Evolutionary conservation across 2,888 invertebrate species (phyloP), one percentile per base, ranked within the genome.

Genomic region (Elegia similella): DNA sequence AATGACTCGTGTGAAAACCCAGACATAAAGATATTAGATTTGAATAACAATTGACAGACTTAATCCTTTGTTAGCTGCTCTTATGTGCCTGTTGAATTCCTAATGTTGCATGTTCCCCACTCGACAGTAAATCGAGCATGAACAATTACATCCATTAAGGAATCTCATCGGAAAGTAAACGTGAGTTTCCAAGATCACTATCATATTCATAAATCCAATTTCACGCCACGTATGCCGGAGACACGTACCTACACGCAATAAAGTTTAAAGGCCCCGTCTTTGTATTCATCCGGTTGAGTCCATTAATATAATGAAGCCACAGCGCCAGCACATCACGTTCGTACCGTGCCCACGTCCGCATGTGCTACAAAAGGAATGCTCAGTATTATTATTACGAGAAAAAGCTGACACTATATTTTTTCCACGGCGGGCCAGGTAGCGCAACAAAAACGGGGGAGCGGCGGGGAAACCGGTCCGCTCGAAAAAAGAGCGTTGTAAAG

Each of bases 271-370:
- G 78, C 81, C 77, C 75, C 80, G 76, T 82, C 84, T 88, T 88
- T 85, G 86, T 87, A 88, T 88, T 88, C 88, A 87, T 82, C 86
- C 84, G 84, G 85, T 78, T 73, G 77, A 78, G 78, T 82, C 84
- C 88, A 90, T 89, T 88, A 90, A 88, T 86, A 84, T 87, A 89
- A 90, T 88, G 86, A 86, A 87, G 84, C 86, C 80, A 84, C 88
- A 84, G 76, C 78, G 80, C 78, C 78, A 77, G 78, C 86, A 74
- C 80, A 80, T 88, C 89, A 90, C 88, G 88, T 88, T 75, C 72
- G 73, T 75, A 75, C 74, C 75, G 71, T 76, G 74, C 76, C 83
- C 82, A 86, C 85, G 88, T 87, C 88, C 88, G 88, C 86, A 78
- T 88, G 84, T 74, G 81, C 85, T 80, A 84, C 84, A 85, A 85